Evolutionary conservation across 1,140 invertebrate species (phyloP).

Genomic region (honey bee (Apis mellifera)): Amel_HAv3.1 CM009938.2:1331501-1332000

Average conservation of each 20-base stretch:
- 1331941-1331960: too few species aligned
- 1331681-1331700: neutral
- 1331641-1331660: neutral
- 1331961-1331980: too few species aligned
- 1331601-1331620: too few species aligned
- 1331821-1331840: neutral
- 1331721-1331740: neutral
- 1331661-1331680: neutral
- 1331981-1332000: too few species aligned
- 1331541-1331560: too few species aligned
- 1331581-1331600: neutral
- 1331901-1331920: too few species aligned
- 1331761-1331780: neutral
- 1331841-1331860: neutral
- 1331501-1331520: slow-evolving; percentile 14
- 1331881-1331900: neutral
- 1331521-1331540: neutral
- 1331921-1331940: too few species aligned
- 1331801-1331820: neutral
- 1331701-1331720: neutral
- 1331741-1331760: neutral
- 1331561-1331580: neutral
- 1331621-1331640: neutral
- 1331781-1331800: slow-evolving; percentile 14
- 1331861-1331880: neutral